Conservation (phyloP, 2,888 invertebrate species). For the Drosophila subsilvestris region DNA sequence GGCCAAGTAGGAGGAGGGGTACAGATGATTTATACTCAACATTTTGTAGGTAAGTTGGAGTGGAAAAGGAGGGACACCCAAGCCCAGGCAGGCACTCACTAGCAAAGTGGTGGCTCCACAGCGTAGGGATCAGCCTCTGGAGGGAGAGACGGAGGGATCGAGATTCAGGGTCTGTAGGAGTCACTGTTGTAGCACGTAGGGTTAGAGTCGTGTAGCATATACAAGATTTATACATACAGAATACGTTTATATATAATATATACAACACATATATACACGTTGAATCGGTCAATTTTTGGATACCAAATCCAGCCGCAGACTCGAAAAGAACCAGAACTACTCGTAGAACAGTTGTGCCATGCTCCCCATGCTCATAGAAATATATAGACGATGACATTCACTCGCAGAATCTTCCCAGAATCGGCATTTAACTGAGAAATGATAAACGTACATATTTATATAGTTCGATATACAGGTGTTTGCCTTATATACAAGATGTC, state of each 20-base stretch:
- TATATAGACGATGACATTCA: slow-evolving; percentile 22
- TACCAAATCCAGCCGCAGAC: slow-evolving; percentile 61
- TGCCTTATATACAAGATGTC: slow-evolving; percentile 73
- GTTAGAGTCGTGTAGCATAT: slow-evolving; percentile 66
- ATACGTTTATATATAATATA: slow-evolving; percentile 48
- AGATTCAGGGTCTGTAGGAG: slow-evolving; percentile 12
- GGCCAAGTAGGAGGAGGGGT: slow-evolving; percentile 53
- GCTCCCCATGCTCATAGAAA: slow-evolving; percentile 53
- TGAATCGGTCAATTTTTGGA: slow-evolving; percentile 69
- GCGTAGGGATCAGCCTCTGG: slow-evolving; percentile 12
- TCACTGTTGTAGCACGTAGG: slow-evolving; percentile 48
- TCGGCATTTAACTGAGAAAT: slow-evolving; percentile 54
- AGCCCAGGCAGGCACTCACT: slow-evolving; percentile 55
- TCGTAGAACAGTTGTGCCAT: slow-evolving; percentile 65
- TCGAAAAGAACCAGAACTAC: slow-evolving; percentile 44
- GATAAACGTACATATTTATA: slow-evolving; percentile 68
- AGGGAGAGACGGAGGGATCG: background rate
- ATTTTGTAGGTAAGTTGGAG: slow-evolving; percentile 55
- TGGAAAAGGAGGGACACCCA: slow-evolving; percentile 10
- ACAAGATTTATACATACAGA: slow-evolving; percentile 53
- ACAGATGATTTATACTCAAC: slow-evolving; percentile 25
- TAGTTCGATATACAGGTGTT: slow-evolving; percentile 77
- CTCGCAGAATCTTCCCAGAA: slow-evolving; percentile 60
- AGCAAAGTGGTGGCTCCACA: slow-evolving; percentile 38
- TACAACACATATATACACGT: slow-evolving; percentile 58